Percentiles rank a stretch among this genome's conserved stretches.
phyloP scores from a whole-genome alignment of 2,888 invertebrate genomes.

The Yponomeuta cagnagella region DNA sequence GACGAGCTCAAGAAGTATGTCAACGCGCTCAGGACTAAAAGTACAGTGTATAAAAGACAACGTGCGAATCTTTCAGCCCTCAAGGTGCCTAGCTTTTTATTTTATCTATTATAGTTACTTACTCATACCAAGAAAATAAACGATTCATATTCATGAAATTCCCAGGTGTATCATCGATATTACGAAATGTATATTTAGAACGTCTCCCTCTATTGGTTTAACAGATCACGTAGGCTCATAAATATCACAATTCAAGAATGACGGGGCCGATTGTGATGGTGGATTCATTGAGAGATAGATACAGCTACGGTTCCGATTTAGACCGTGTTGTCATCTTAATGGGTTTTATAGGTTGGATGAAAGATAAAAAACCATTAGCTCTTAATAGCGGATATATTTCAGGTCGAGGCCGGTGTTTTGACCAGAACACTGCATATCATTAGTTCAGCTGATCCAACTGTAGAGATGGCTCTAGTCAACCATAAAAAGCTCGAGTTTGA shows the following conservation, averaged over 20 bases:
- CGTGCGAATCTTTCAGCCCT: constrained; percentile 84
- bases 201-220: background rate
- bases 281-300: background rate
- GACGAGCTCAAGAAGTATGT: constrained; percentile 92
- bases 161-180: constrained; percentile 2
- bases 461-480: constrained; percentile 68
- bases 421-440: constrained; percentile 85
- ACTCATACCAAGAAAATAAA: background rate
- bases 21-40: constrained; percentile 85
- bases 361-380: background rate
- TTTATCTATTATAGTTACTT: background rate
- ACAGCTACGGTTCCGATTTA: background rate
- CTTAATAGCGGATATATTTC: constrained; percentile 7
- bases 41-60: constrained; percentile 87
- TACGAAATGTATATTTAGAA: constrained; percentile 4
- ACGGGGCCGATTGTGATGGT: constrained; percentile 1
- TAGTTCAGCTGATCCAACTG: constrained; percentile 71
- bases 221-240: background rate
- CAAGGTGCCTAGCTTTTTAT: constrained; percentile 50
- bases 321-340: background rate
- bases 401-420: constrained; percentile 85
- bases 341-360: background rate
- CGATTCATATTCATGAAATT: background rate
- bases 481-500: constrained; percentile 66
- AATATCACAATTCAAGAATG: background rate